Evolutionary conservation across 1,140 invertebrate genomes (phyloP).

Genomic region (Camponotus pennsylvanicus): DNA sequence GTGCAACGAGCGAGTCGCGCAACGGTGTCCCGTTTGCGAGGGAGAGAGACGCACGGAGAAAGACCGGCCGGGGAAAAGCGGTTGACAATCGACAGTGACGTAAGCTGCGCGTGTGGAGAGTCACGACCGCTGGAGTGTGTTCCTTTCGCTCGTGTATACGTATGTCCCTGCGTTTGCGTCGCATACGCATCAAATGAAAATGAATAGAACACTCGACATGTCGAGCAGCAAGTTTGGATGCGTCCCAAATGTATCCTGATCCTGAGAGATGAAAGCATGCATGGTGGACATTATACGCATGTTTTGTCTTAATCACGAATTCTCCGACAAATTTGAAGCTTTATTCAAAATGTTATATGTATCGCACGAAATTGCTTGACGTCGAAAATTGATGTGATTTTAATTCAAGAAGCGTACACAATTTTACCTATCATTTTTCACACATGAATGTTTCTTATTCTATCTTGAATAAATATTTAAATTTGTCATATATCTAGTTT

Average conservation of each 20-base stretch:
- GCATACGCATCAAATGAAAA: neutral
- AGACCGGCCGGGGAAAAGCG: constrained; percentile 68
- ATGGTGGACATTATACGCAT: neutral
- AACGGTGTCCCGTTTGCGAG: constrained; percentile 43
- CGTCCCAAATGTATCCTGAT: neutral
- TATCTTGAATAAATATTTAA: too few species aligned
- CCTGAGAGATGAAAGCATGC: constrained; percentile 2
- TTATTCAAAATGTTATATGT: neutral
- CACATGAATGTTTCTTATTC: too few species aligned
- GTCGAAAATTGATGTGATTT: too few species aligned
- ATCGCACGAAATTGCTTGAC: too few species aligned
- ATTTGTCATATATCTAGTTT: too few species aligned
- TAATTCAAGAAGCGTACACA: neutral
- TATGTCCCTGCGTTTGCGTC: neutral
- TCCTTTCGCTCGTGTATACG: constrained; percentile 48
- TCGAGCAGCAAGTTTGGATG: neutral
- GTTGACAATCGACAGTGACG: constrained; percentile 74
- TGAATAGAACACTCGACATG: constrained; percentile 32
- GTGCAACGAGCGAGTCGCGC: constrained; percentile 50
- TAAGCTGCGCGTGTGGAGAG: constrained; percentile 57
- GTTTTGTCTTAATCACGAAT: neutral
- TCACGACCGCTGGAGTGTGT: constrained; percentile 58
- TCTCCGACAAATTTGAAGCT: neutral
- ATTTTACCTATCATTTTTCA: too few species aligned
- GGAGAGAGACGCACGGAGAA: constrained; percentile 54